Evolutionary conservation across 2,888 invertebrate genomes (phyloP), one percentile per base, ranked within the genome.

Genomic region (Heliconius ethilla): DNA sequence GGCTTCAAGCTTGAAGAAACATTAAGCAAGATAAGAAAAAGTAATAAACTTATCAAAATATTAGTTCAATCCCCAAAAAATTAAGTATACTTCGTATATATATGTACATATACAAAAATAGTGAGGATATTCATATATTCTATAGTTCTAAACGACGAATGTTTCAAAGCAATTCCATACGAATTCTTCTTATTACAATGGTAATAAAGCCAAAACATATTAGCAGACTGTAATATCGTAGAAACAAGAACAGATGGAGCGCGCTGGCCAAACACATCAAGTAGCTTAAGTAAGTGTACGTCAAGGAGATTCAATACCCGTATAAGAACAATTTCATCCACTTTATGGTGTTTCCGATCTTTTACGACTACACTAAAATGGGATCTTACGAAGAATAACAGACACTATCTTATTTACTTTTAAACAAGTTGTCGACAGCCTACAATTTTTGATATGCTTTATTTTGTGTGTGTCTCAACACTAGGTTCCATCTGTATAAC

Each of bases 231-330:
- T 69, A 69, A 69, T 69, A 69, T 40, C 25, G 40, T 69, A 74
- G 63, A 10, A 40, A 40, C 40, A 63, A 65, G 11, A 74, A 9
- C 25, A 40, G 37, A 40, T 40, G 40, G 22, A 65, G 74, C 63
- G 40, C 22, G 11, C 62, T 74, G 74, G 65, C 74, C 40, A 72
- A 65, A 74, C 27, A 74, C 65, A 74, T 65, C 63, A 45, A 74
- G 63, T 72, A 65, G 74, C 74, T 63, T 45, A 65, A 74, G 65
- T 74, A 74, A 74, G 63, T 74, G 45, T 45, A 74, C 62, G 63
- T 74, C 45, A 74, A 74, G 72, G 59, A 72, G 74, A 74, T 74
- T 74, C 74, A 74, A 74, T 74, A 74, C 74, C 63, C 74, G 40
- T 65, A 74, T 74, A 74, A 65, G 62, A 63, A 74, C 65, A 74